These are phyloP conservation scores for Emydoidea blandingii DNA, from an alignment of 2,797 vertebrate genomes.

Conservation along the genomic window DNA sequence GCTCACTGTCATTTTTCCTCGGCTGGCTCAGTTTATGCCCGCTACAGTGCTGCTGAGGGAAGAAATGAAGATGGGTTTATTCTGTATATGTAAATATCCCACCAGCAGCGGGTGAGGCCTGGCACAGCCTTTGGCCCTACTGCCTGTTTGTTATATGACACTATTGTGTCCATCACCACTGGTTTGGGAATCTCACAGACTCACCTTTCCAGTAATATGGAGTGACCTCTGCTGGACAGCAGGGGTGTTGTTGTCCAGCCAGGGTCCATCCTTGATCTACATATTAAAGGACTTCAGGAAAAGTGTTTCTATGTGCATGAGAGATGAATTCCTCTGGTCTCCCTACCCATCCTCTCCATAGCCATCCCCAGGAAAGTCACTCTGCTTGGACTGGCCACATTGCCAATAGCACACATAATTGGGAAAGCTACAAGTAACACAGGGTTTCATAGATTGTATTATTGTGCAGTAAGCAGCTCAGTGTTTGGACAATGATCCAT, in stretches of 20 bases:
- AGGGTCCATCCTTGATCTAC: not conserved
- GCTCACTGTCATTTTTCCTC: accelerated
- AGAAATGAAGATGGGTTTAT: not conserved
- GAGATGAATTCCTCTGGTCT: not conserved
- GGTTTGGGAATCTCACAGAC: not conserved
- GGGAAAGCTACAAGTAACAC: not conserved
- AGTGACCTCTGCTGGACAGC: not conserved
- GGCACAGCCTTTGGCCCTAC: not conserved
- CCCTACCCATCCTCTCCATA: not conserved
- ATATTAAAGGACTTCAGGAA: not conserved
- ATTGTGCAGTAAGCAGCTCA: accelerated
- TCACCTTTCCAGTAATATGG: not conserved
- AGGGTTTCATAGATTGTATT: not conserved
- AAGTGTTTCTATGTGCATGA: not conserved
- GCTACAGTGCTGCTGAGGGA: not conserved
- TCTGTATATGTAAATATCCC: not conserved
- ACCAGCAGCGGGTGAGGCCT: accelerated
- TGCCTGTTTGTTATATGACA: not conserved
- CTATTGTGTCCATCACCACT: not conserved
- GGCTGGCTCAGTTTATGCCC: accelerated
- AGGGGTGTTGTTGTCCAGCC: not conserved
- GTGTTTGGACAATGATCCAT: not conserved
- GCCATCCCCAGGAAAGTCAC: not conserved
- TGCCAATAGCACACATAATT: not conserved
- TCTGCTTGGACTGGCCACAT: not conserved